Evolutionary conservation across 1,140 invertebrate genomes (phyloP).

Genomic region (Procambarus clarkii): DNA sequence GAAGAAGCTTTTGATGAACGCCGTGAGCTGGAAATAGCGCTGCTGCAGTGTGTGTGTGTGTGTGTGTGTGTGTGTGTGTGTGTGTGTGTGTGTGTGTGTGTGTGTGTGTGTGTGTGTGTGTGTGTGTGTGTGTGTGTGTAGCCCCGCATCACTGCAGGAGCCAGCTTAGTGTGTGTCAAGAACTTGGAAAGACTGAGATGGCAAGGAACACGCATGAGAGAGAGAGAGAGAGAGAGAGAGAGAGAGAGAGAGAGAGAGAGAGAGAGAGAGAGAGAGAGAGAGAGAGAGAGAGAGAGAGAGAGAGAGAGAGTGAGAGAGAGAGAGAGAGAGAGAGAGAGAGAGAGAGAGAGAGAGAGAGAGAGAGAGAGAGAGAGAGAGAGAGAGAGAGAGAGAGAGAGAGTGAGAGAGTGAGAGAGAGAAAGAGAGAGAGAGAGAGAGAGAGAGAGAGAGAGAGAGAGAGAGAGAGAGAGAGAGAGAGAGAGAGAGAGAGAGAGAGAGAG

Average conservation of each 20-base stretch:
- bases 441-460: neutral
- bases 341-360: neutral
- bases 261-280: neutral
- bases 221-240: neutral
- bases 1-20: no score
- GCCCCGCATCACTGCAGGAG: no score
- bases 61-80: constrained; percentile 8
- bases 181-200: no score
- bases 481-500: neutral
- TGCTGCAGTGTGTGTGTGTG: neutral
- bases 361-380: constrained; percentile 1
- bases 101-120: neutral
- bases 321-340: neutral
- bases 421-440: neutral
- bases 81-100: neutral
- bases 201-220: neutral
- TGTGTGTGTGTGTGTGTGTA: no score
- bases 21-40: no score
- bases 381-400: neutral
- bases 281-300: neutral
- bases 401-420: no score
- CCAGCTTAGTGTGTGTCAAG: no score
- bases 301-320: neutral
- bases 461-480: neutral
- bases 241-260: neutral